Base-by-base conservation (phyloP, 2,797 vertebrate species). In the Sebastiscus tertius region DNA sequence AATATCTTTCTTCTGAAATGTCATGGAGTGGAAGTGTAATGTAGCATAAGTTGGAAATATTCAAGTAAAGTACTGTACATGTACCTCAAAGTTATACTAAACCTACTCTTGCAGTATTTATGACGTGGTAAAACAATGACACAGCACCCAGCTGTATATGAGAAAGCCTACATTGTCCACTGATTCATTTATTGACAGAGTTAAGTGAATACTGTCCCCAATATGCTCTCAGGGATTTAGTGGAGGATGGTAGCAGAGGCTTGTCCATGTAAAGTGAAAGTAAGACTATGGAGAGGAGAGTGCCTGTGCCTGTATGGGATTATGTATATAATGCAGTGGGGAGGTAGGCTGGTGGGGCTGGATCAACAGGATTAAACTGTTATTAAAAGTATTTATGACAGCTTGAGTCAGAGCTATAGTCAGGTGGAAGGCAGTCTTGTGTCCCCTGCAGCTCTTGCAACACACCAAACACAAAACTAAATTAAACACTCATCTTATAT, bases 321-420 rank as follows among this genome's bases (percentile, higher is more conserved):
- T 87, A 89, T 83, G 8, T 71, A 65, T 52, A 55, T 24, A 55
- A n/a, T 68, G 58, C 72, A 74, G 16, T 16, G 65, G 56, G 36
- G 58, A 83, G 79, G 60, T 66, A 65, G 66, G 72, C 16, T 62
- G 46, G 65, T 77, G 79, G 72, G 72, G 61, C 68, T 81, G 82
- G 76, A 89, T 89, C 89, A 88, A 87, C 72, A 33, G 91, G 92
- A 92, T 94, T 94, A 92, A 63, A 86, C 62, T 79, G 74, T 81
- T 91, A 89, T 87, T 81, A 87, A 66, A 87, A 87, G 68, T 89
- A 87, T 85, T 85, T 77, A 86, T 92, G 92, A 89, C 89, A 87
- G 71, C 68, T 82, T 87, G 83, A 84, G 76, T 85, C 72, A 63
- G 64, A 77, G 80, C 76, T 85, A 63, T 49, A 59, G 64, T 77